Evolutionary conservation across 1,140 invertebrate species (phyloP).

Genomic region (Octopus bimaculoides): DNA sequence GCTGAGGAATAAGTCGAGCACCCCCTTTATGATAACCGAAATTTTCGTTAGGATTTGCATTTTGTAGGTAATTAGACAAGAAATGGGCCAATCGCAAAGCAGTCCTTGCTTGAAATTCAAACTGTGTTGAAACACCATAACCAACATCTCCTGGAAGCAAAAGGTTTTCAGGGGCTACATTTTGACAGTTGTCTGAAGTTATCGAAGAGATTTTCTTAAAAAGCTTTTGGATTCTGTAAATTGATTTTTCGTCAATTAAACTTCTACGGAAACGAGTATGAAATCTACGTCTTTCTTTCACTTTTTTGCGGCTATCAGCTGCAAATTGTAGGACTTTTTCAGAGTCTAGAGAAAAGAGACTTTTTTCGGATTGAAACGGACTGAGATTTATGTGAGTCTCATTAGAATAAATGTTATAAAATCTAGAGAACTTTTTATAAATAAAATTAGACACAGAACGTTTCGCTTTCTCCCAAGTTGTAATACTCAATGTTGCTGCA

Average conservation of each 20-base stretch:
- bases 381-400: neutral
- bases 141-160: slow-evolving; percentile 70
- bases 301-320: neutral
- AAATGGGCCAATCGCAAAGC: slow-evolving; percentile 39
- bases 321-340: neutral
- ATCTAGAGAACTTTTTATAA: neutral
- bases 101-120: slow-evolving; percentile 69
- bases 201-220: slow-evolving; percentile 31
- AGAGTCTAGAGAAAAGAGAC: neutral
- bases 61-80: slow-evolving; percentile 38
- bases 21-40: slow-evolving; percentile 40
- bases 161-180: slow-evolving; percentile 19
- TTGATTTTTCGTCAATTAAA: slow-evolving; percentile 22
- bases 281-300: neutral
- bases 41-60: slow-evolving; percentile 30
- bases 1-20: slow-evolving; percentile 35
- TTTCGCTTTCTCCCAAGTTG: neutral
- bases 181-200: slow-evolving; percentile 33
- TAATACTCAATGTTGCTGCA: neutral
- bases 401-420: slow-evolving; percentile 11
- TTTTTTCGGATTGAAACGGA: neutral
- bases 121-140: slow-evolving; percentile 82
- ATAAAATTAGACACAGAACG: neutral
- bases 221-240: slow-evolving; percentile 29
- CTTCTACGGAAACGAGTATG: neutral